Conservation (phyloP, 2,797 vertebrate species). For the Hozukius guyotensis region DNA sequence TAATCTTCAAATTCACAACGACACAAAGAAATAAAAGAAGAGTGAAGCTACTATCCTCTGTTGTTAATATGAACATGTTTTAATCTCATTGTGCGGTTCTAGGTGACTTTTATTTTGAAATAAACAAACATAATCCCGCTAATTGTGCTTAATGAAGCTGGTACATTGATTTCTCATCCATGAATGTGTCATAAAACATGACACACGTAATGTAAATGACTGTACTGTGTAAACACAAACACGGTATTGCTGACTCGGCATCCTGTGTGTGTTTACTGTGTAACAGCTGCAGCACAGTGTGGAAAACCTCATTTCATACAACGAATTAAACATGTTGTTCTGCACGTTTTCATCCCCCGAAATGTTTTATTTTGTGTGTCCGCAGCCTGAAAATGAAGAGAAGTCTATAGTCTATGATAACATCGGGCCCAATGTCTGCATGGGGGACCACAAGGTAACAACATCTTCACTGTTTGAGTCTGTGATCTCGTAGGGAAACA, state of each 20-base stretch:
- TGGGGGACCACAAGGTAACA: conserved; percentile 99
- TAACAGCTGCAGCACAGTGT: background rate
- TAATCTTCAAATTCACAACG: background rate
- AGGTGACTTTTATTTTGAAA: conserved; percentile 40
- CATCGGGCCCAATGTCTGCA: conserved; percentile 97
- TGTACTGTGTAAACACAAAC: conserved; percentile 11
- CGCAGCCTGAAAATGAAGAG: conserved; percentile 95
- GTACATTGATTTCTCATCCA: conserved; percentile 16
- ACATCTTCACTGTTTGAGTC: conserved; percentile 3
- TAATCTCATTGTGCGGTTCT: background rate
- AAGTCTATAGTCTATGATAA: conserved; percentile 94
- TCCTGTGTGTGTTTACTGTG: background rate
- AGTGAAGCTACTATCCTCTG: background rate
- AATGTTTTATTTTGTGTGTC: conserved; percentile 60
- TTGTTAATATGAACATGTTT: background rate
- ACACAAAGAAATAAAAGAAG: too few species aligned
- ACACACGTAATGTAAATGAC: conserved; percentile 5
- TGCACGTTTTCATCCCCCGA: background rate
- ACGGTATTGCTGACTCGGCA: conserved; percentile 27
- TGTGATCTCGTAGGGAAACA: background rate
- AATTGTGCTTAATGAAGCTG: conserved; percentile 47
- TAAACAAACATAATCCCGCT: background rate
- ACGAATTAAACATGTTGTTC: background rate
- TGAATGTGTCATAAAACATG: conserved; percentile 20
- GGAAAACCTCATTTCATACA: background rate